Base-by-base conservation (phyloP, 1,140 invertebrate species). In the Orius insidiosus region DNA sequence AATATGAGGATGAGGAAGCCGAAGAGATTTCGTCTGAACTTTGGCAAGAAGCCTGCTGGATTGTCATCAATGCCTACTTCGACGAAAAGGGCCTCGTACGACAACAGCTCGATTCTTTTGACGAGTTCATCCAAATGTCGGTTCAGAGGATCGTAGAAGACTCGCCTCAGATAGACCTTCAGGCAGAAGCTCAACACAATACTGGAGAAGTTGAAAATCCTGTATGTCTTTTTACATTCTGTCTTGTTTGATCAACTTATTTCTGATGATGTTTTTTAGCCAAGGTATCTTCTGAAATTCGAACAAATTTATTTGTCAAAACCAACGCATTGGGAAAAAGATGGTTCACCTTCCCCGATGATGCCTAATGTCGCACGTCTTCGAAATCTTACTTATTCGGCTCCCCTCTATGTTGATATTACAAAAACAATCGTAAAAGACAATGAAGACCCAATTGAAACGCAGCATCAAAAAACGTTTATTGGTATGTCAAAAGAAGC, bases 21-120 rank as follows among this genome's bases (percentile, higher is more conserved):
- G 83, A 86, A 61, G 89, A 95, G 66, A 92, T 96, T 55, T 90
- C 88, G 9, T 79, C 86, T 10, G 89, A 95, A 59, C 65, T 95
- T 46, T 97, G 92, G 92, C 90, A 98, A 66, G 95, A 98, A 72
- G 94, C 94, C n/a, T 98, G 93, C 59, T 98, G 95, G 95, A 95
- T 97, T 61, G 93, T 98, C 35, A 98, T 98, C 56, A 94, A 92
- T 59, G 88, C 94, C 2, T 98, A 98, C 65, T 98, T 98, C 66
- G 94, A 98, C 63, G 94, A 98, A 62, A 98, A 98, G 68, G 94
- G 88, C 64, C 70, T 98, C 36, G 94, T 98, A n/a, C 73, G 94
- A 41, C 94, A 98, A 60, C 94, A 98, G 59, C 66, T 98, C 50
- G 95, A 98, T 59, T 97, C 90, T 55, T 98, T 98, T 66, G 95